Base-by-base conservation (phyloP, 2,113 vertebrate genomes). In the Halichoerus grypus region DNA sequence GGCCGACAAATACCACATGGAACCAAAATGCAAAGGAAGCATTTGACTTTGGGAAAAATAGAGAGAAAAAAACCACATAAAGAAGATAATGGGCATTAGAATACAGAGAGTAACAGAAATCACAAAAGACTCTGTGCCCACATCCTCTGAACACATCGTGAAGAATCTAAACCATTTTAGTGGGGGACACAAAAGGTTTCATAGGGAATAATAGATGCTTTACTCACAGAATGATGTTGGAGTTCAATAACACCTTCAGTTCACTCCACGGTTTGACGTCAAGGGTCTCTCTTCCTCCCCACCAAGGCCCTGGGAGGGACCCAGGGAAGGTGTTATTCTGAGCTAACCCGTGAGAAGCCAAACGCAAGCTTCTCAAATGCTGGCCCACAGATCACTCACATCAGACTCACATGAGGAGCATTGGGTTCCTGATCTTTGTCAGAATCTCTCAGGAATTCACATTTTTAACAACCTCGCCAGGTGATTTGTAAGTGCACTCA, bases 181-280 rank as follows among this genome's bases (percentile, higher is more conserved):
- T 55, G 19, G 51, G 13, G 36, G 10, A 10, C 22, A 31, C 9
- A 14, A 19, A 82, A 91, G 19, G 15, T 18, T 90, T 87, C 12
- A 24, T 26, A 31, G 26, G 21, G 1, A 69, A 7, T 76, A 49
- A 39, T 15, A 28, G 42, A 28, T 18, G 33, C 67, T 84, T 63
- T 77, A 31, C 28, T 67, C 57, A 80, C 18, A 74, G 76, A 80
- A 77, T 0, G 2, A 28, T 21, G 28, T 33, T 85, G 31, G 18
- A 0, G 0, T 33, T n/a, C 21, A n/a, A 16, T 1, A 65, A 14
- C 12, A 22, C 11, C 28, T 79, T 10, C 7, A 67, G 8, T 26
- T 77, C 51, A 31, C 36, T 49, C 51, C 10, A 11, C 12, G 24
- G n/a, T 46, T 72, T 71, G 33, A 53, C 4, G 13, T 12, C 59